phyloP scores from a whole-genome alignment of 1,140 invertebrate genomes.

The Reticulitermes speratus region DNA sequence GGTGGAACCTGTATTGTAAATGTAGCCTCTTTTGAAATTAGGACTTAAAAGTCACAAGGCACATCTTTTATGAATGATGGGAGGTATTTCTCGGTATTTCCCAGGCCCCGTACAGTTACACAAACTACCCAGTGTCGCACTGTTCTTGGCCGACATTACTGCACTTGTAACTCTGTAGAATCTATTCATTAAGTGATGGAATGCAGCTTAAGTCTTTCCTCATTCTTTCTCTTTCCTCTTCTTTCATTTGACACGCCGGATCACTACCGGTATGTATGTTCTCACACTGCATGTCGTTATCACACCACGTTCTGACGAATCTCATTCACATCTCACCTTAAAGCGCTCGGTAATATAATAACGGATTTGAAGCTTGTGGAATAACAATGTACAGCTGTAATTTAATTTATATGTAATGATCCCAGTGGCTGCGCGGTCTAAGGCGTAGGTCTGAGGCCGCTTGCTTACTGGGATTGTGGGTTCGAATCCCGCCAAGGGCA shows the following conservation, averaged over 20 bases:
- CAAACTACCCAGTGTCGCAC: background rate
- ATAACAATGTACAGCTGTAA: background rate
- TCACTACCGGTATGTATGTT: background rate
- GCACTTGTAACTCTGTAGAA: background rate
- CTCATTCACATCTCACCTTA: background rate
- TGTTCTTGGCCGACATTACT: background rate
- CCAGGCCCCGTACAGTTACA: background rate
- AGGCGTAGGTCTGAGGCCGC: no score
- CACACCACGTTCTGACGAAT: background rate
- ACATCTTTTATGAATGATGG: background rate
- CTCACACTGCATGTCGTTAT: background rate
- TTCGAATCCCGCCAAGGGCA: no score
- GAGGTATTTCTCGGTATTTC: background rate
- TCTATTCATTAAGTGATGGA: background rate
- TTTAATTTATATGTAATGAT: no score
- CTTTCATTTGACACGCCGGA: background rate
- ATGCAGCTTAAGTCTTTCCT: background rate
- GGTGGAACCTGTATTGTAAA: slow-evolving; percentile 8
- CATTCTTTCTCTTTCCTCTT: background rate
- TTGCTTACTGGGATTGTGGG: no score
- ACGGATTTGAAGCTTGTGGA: background rate
- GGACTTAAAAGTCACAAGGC: background rate
- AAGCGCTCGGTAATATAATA: background rate
- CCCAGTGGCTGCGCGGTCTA: no score
- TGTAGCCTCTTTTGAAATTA: background rate